Conservation (phyloP, 2,888 invertebrate genomes). For the Stenchaetothrips biformis region DNA sequence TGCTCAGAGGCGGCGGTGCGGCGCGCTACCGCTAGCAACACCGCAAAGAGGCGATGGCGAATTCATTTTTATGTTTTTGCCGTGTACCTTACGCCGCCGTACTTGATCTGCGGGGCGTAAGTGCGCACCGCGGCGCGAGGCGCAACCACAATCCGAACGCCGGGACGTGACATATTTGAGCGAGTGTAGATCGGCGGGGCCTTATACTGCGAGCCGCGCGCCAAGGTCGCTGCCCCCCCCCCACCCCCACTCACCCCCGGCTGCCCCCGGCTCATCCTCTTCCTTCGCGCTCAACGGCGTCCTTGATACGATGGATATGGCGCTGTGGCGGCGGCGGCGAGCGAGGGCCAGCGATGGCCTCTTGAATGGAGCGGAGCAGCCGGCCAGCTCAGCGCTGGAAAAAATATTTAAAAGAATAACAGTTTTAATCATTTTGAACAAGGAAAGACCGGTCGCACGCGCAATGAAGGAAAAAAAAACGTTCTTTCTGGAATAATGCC, state of each 20-base stretch:
- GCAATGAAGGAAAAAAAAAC: too few species aligned
- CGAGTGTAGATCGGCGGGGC: neutral
- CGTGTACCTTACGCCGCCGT: too few species aligned
- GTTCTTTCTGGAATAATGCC: too few species aligned
- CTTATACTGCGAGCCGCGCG: neutral
- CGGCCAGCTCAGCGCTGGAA: too few species aligned
- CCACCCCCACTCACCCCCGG: too few species aligned
- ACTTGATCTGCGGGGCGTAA: too few species aligned
- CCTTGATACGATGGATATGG: neutral
- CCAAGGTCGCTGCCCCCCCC: neutral
- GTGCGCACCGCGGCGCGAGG: too few species aligned
- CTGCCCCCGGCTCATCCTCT: constrained; percentile 2
- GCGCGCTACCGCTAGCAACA: neutral
- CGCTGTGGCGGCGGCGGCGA: neutral
- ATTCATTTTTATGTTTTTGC: neutral
- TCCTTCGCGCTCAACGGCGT: neutral
- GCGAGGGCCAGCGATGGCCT: too few species aligned
- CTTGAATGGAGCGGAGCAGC: too few species aligned
- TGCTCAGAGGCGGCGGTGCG: neutral
- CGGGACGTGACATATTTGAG: neutral
- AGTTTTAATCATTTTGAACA: too few species aligned
- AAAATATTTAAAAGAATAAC: too few species aligned
- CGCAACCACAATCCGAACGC: neutral
- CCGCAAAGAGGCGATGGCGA: neutral
- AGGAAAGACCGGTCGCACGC: too few species aligned